Conservation (phyloP, 1,140 invertebrate species). For the Brachionus manjavacas region DNA sequence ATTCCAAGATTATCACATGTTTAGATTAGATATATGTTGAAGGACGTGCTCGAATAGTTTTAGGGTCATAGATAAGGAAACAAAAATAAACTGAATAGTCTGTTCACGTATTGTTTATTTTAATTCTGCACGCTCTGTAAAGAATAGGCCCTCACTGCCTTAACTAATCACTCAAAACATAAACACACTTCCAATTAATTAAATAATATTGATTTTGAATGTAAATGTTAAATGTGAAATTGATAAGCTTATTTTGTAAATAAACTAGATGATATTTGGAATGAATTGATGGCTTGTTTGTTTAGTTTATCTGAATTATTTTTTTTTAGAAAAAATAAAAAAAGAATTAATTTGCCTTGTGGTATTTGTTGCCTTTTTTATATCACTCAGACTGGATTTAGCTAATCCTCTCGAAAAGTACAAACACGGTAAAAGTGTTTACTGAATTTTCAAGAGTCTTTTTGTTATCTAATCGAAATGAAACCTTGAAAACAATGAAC, state of each 20-base stretch:
- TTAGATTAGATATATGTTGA: slow-evolving; percentile 30
- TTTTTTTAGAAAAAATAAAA: background rate
- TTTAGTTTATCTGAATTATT: background rate
- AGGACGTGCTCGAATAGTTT: slow-evolving; percentile 24
- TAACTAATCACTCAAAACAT: background rate
- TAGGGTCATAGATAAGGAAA: slow-evolving; percentile 35
- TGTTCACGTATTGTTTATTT: background rate
- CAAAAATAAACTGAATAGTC: background rate
- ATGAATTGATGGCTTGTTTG: background rate
- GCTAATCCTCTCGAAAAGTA: slow-evolving; percentile 12
- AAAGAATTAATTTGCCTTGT: background rate
- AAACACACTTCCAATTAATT: background rate
- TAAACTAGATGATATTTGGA: background rate
- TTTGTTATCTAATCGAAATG: background rate
- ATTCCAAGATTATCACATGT: slow-evolving; percentile 28
- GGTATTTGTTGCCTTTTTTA: background rate
- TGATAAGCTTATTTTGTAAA: background rate
- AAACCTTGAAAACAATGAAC: slow-evolving; percentile 21
- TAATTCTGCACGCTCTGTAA: slow-evolving; percentile 6
- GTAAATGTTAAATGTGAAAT: slow-evolving; percentile 11
- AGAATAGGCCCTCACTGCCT: background rate
- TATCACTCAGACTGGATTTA: background rate
- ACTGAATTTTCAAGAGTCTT: background rate
- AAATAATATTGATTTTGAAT: background rate
- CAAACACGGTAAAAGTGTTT: background rate